A percentile compares a stretch with the other conserved stretches of the same genome.
phyloP scores from a whole-genome alignment of 1,140 invertebrate species.

The Riptortus pedestris region DNA sequence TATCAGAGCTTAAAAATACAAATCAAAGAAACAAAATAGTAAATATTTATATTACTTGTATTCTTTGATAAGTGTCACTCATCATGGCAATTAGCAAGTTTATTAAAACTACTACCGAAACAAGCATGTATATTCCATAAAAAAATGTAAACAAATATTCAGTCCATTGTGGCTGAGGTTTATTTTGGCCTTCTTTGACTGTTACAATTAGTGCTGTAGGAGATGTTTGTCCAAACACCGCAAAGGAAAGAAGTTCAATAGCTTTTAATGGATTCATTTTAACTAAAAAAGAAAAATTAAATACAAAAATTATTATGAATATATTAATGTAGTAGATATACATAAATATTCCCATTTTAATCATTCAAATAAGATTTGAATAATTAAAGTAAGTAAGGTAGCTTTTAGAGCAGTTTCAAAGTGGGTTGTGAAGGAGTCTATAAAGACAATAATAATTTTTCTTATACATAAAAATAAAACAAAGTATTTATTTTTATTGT shows the following conservation, averaged over 20 bases:
- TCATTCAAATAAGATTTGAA: no score
- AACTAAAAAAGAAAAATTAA: slow-evolving; percentile 57
- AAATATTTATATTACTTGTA: slow-evolving; percentile 54
- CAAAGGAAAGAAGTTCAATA: slow-evolving; percentile 97
- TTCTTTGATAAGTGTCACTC: slow-evolving; percentile 98
- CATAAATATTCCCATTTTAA: no score
- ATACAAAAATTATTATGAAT: no score
- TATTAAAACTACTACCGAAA: slow-evolving; percentile 95
- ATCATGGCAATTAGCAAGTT: slow-evolving; percentile 99
- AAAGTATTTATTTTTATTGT: no score
- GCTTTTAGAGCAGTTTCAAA: no score
- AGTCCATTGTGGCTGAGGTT: slow-evolving; percentile 58
- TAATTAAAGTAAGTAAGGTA: no score
- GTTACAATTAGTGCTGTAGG: slow-evolving; percentile 60
- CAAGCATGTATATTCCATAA: slow-evolving; percentile 92
- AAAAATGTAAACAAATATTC: slow-evolving; percentile 69
- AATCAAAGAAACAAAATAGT: not conserved
- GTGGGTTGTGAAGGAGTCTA: no score
- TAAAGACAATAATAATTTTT: no score
- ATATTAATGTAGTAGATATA: no score
- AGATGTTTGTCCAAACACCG: slow-evolving; percentile 93
- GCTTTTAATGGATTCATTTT: slow-evolving; percentile 77
- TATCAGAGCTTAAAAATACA: not conserved
- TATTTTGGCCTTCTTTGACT: slow-evolving; percentile 32
- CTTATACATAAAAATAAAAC: no score